phyloP scores from a whole-genome alignment of 2,797 vertebrate genomes.

The Apodemus agrarius region DNA sequence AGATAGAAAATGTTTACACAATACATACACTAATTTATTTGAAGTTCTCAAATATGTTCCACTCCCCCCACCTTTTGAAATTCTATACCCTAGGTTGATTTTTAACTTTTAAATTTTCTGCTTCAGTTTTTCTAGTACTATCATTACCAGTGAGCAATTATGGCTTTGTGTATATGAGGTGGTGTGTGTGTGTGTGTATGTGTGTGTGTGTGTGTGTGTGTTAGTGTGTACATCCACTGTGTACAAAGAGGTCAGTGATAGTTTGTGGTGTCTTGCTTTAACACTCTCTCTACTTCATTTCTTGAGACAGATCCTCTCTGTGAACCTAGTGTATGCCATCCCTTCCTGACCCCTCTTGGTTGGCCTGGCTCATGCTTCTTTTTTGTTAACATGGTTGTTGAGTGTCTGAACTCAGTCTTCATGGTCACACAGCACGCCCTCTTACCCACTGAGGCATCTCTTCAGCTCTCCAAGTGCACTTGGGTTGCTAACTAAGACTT shows the following conservation, averaged over 20 bases:
- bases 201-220: neutral
- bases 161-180: neutral
- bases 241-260: neutral
- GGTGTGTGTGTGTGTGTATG: neutral
- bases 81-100: neutral
- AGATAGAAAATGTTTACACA: neutral
- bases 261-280: neutral
- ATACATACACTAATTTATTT: neutral
- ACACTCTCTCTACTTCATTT: neutral
- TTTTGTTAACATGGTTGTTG: neutral
- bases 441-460: neutral
- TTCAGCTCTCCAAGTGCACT: conserved; percentile 1
- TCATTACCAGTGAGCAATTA: neutral
- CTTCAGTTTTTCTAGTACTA: neutral
- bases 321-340: neutral
- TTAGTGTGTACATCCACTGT: neutral
- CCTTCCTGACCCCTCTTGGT: neutral
- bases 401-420: neutral
- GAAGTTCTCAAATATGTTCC: neutral
- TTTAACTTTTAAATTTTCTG: neutral
- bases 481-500: conserved; percentile 43
- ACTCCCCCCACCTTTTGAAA: neutral
- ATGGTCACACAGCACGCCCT: neutral
- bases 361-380: neutral
- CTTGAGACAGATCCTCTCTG: neutral